Percentiles rank a stretch among this genome's conserved stretches.
Evolutionary conservation across 1,140 invertebrate species (phyloP).

Genomic region (Pentalonia nigronervosa): DNA sequence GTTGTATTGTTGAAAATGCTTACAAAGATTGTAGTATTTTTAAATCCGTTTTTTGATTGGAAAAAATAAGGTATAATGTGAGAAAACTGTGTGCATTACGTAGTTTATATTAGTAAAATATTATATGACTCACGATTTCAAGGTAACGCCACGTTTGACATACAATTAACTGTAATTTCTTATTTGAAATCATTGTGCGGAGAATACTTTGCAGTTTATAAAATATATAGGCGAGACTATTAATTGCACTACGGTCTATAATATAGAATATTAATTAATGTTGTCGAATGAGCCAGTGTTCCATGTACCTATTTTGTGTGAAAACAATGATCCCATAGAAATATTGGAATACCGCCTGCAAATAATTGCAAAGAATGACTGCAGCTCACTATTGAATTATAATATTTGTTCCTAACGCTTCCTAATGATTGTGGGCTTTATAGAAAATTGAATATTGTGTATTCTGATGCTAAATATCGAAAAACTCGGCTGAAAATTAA

Average conservation of each 20-base stretch:
- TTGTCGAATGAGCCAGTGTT: neutral
- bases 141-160: neutral
- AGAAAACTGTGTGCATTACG: neutral
- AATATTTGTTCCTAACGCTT: neutral
- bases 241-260: neutral
- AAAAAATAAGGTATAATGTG: neutral
- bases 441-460: neutral
- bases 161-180: neutral
- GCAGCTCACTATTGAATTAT: neutral
- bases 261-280: neutral
- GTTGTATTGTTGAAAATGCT: neutral
- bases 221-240: neutral
- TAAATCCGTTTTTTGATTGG: accelerated
- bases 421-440: neutral
- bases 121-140: neutral
- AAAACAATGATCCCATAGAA: neutral
- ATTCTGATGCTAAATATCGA: neutral
- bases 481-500: neutral
- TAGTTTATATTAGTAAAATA: neutral
- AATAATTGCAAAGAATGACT: neutral
- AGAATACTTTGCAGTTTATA: neutral
- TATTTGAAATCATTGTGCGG: neutral
- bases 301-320: neutral
- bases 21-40: neutral
- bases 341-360: neutral